These are phyloP conservation scores for Colistium nudipinnis DNA, from an alignment of 2,113 vertebrate genomes.

Conservation along the genomic window DNA sequence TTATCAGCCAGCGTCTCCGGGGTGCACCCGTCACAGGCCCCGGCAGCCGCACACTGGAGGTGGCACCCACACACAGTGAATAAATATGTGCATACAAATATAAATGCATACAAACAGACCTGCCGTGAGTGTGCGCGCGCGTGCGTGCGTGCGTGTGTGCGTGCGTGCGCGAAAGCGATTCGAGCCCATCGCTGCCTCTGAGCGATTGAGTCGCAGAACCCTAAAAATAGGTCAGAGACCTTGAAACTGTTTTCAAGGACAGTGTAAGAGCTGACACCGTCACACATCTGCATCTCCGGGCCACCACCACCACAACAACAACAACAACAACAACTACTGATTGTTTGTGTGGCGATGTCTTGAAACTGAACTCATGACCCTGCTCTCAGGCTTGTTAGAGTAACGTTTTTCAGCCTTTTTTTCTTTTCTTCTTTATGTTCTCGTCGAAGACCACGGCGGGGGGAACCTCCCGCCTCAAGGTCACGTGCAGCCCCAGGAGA, in stretches of 20 bases:
- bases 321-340: no score
- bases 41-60: constrained; percentile 49
- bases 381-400: neutral
- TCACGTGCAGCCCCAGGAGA: no score
- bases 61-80: constrained; percentile 17
- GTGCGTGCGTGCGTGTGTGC: constrained; percentile 11
- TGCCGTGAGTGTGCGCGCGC: constrained; percentile 5
- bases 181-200: constrained; percentile 4
- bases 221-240: constrained; percentile 43
- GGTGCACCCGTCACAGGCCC: constrained; percentile 39
- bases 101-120: constrained; percentile 16
- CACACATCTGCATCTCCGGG: constrained; percentile 10
- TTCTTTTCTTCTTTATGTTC: no score
- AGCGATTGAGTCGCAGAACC: constrained; percentile 10
- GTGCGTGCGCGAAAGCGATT: neutral
- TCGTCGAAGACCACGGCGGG: no score
- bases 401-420: no score
- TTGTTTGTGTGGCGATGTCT: no score
- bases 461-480: no score
- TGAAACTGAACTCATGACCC: no score
- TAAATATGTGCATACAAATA: constrained; percentile 34
- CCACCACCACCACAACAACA: no score
- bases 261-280: constrained; percentile 1
- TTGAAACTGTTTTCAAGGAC: constrained; percentile 41
- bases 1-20: constrained; percentile 64